A percentile compares a stretch with the other conserved stretches of the same genome.
These are phyloP conservation scores for Imbricaverruca yamaguchii DNA, from an alignment of 2,888 invertebrate species.

Conservation along the genomic window DNA sequence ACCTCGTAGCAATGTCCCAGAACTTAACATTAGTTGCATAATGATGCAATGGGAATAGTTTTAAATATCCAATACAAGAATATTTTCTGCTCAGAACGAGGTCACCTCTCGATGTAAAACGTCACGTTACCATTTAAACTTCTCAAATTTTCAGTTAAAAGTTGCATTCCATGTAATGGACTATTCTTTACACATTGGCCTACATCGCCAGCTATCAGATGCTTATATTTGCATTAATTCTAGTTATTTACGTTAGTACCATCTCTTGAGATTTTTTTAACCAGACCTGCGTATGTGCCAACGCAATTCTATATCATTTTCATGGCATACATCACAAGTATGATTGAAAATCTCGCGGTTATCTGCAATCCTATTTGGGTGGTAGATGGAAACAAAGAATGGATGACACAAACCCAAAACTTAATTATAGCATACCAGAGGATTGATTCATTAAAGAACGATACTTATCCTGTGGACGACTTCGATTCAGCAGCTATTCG, in stretches of 20 bases:
- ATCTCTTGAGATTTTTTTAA: too few species aligned
- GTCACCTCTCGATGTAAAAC: not conserved
- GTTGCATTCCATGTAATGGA: too few species aligned
- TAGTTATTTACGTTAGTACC: too few species aligned
- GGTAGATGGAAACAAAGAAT: not conserved
- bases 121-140: not conserved
- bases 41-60: too few species aligned
- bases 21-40: too few species aligned
- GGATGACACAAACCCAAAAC: not conserved
- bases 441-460: not conserved
- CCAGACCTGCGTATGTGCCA: too few species aligned
- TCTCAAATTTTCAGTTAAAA: too few species aligned
- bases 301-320: not conserved
- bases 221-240: too few species aligned
- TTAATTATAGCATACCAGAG: not conserved
- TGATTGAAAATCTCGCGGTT: constrained; percentile 2
- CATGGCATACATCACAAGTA: not conserved
- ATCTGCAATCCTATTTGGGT: constrained; percentile 15
- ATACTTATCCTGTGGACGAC: not conserved
- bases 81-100: constrained; percentile 6
- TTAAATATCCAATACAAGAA: not conserved
- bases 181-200: too few species aligned
- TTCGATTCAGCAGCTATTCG: not conserved
- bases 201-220: too few species aligned
- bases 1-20: too few species aligned